Percentiles rank a stretch among this genome's conserved stretches.
Conservation (phyloP, 2,888 invertebrate genomes). For the Metellina segmentata region DNA sequence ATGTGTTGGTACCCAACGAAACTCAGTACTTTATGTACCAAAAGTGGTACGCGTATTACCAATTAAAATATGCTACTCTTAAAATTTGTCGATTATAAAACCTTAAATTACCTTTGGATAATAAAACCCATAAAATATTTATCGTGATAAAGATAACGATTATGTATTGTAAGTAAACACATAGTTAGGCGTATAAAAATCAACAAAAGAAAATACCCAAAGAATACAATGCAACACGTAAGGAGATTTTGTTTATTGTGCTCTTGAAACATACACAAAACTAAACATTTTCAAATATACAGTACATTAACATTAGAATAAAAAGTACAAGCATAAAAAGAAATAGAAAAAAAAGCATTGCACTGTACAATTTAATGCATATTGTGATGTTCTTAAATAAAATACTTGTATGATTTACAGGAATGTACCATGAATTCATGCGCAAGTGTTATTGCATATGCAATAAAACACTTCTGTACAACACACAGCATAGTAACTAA, state of each 20-base stretch:
- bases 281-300: constrained; percentile 23
- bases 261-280: constrained; percentile 47
- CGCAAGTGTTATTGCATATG: constrained; percentile 25
- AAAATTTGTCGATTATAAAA: too few species aligned
- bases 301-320: constrained; percentile 11
- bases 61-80: too few species aligned
- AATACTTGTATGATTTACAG: constrained; percentile 37
- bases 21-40: too few species aligned
- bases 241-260: constrained; percentile 52
- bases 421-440: constrained; percentile 43
- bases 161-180: too few species aligned
- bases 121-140: too few species aligned
- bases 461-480: constrained; percentile 55
- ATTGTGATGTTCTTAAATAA: constrained; percentile 11
- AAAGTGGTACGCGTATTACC: too few species aligned
- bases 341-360: constrained; percentile 17
- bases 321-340: constrained; percentile 12
- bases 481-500: constrained; percentile 10
- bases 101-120: too few species aligned
- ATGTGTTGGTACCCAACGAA: too few species aligned
- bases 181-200: too few species aligned
- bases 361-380: constrained; percentile 15
- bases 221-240: too few species aligned
- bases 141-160: too few species aligned
- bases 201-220: too few species aligned